phyloP scores from a whole-genome alignment of 2,888 invertebrate species.

The Epicampocera succincta region DNA sequence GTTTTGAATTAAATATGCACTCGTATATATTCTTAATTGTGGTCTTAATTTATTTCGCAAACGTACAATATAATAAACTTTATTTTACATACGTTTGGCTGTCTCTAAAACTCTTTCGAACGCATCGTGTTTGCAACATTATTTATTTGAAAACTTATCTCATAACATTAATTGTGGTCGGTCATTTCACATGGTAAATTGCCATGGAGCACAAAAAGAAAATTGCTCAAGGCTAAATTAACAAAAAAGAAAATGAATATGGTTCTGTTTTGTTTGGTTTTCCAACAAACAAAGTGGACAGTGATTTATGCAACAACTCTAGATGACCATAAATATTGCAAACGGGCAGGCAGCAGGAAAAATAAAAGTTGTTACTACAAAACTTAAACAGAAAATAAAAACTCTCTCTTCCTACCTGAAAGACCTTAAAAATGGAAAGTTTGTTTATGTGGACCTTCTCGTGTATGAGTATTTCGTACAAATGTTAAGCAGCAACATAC shows the following conservation, averaged over 20 bases:
- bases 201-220: conserved; percentile 37
- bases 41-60: conserved; percentile 63
- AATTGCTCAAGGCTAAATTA: conserved; percentile 54
- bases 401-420: conserved; percentile 37
- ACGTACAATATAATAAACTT: conserved; percentile 10
- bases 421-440: conserved; percentile 68
- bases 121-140: conserved; percentile 51
- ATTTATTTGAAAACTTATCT: conserved; percentile 71
- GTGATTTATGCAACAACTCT: conserved; percentile 80
- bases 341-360: conserved; percentile 61
- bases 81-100: conserved; percentile 11
- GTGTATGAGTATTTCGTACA: conserved; percentile 19
- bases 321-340: conserved; percentile 79
- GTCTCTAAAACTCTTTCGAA: conserved; percentile 6
- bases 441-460: conserved; percentile 54
- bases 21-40: conserved; percentile 49
- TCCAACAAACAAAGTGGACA: conserved; percentile 66
- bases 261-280: conserved; percentile 1
- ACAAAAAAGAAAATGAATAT: conserved; percentile 30
- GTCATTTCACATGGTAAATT: conserved; percentile 72
- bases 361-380: conserved; percentile 23
- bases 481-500: conserved; percentile 24
- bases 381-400: conserved; percentile 36
- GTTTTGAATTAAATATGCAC: conserved; percentile 27
- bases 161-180: conserved; percentile 82